phyloP scores from a whole-genome alignment of 2,888 invertebrate species.

The Schizaphis graminum region DNA sequence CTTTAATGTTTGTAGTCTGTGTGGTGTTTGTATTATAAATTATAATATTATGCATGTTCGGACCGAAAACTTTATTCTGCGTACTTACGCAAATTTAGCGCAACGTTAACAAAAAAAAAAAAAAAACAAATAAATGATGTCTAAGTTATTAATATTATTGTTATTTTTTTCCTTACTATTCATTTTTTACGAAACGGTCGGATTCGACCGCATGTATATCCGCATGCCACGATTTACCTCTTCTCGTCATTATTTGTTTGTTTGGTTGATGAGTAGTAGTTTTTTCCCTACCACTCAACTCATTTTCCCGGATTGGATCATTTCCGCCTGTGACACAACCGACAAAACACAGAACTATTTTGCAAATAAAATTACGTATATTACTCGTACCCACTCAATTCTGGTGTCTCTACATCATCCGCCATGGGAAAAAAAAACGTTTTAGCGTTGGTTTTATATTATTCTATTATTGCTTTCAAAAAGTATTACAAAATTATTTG shows the following conservation, averaged over 20 bases:
- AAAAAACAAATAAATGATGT: not conserved
- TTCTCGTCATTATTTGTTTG: not conserved
- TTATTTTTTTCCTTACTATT: constrained; percentile 1
- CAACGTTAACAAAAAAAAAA: not conserved
- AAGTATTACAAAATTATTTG: not conserved
- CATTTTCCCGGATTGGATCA: constrained; percentile 1
- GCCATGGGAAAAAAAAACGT: not conserved
- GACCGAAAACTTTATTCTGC: not conserved
- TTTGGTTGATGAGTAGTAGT: not conserved
- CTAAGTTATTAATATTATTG: not conserved
- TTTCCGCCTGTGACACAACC: not conserved
- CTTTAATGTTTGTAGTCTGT: not conserved
- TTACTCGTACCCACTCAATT: not conserved
- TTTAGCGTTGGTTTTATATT: not conserved
- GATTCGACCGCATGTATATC: not conserved
- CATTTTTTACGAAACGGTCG: not conserved
- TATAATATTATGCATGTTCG: not conserved
- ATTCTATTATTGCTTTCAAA: not conserved
- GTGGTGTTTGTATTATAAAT: not conserved
- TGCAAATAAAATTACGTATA: not conserved
- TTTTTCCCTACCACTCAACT: not conserved
- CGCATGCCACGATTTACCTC: not conserved
- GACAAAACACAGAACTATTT: not conserved
- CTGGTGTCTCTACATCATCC: not conserved
- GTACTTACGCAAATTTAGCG: not conserved